A percentile compares a stretch with the other conserved stretches of the same genome.
These are phyloP conservation scores for Dryococelus australis DNA, from an alignment of 2,888 invertebrate species.

Conservation along the genomic window DNA sequence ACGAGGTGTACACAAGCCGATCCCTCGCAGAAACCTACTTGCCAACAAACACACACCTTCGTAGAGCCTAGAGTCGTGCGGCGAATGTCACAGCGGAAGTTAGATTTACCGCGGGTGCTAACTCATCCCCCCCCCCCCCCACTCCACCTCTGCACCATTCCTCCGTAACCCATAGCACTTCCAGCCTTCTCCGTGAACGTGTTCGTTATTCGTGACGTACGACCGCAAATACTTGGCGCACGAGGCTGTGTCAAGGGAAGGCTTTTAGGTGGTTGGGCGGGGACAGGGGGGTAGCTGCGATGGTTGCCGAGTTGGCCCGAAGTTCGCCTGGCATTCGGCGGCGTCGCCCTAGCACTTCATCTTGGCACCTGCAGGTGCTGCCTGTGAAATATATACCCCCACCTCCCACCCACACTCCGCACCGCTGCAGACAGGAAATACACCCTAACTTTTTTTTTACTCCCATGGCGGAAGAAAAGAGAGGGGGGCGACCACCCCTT, in stretches of 20 bases:
- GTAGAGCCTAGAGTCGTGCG: not conserved
- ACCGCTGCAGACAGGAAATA: not conserved
- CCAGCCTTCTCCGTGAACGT: not conserved
- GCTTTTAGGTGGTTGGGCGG: not conserved
- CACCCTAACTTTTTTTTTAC: not conserved
- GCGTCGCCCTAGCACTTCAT: conserved; percentile 8
- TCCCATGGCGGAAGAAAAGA: not conserved
- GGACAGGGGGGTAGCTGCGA: not conserved
- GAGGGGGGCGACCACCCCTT: no score
- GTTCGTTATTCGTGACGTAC: conserved; percentile 16
- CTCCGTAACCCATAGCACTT: not conserved
- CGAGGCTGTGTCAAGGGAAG: not conserved
- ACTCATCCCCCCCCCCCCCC: not conserved
- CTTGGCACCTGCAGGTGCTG: conserved; percentile 3
- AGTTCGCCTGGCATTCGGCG: not conserved
- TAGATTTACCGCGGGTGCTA: not conserved
- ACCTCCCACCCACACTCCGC: not conserved
- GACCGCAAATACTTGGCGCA: conserved; percentile 5
- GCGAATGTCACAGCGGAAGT: not conserved
- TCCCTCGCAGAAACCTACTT: not conserved
- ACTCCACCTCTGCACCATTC: not conserved
- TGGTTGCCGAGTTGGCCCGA: conserved; percentile 7
- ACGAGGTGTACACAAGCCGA: no score
- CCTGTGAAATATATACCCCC: not conserved
- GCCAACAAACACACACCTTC: not conserved